Conservation (phyloP, 92 coral and sea anemone species). For the Phymanthus crucifer region DNA sequence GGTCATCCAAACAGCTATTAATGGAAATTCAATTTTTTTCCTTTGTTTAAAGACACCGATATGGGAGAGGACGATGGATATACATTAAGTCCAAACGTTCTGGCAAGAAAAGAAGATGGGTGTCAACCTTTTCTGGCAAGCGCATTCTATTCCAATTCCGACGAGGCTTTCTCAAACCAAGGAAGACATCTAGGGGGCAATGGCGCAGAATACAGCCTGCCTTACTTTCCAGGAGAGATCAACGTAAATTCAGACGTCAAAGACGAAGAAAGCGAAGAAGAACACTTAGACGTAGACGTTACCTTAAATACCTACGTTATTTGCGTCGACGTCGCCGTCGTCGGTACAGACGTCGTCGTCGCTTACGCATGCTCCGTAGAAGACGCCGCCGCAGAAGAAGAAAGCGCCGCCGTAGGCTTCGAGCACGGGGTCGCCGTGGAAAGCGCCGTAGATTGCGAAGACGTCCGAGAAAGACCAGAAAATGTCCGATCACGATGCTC, state of each 20-base stretch:
- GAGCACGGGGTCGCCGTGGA: slow-evolving; percentile 5
- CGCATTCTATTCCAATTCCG: neutral
- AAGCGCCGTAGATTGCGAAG: neutral
- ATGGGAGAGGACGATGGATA: slow-evolving; percentile 17
- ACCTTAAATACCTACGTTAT: neutral
- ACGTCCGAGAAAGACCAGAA: slow-evolving; percentile 6
- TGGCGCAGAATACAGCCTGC: slow-evolving; percentile 9
- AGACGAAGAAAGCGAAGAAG: slow-evolving; percentile 1
- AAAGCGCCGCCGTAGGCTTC: neutral
- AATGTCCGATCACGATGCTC: neutral
- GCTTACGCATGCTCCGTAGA: neutral
- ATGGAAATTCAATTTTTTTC: too few relatives aligned
- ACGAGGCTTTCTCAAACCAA: neutral
- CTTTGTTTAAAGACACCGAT: neutral
- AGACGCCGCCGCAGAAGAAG: slow-evolving; percentile 24
- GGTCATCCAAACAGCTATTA: neutral
- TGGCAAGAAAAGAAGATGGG: neutral
- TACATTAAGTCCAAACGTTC: neutral
- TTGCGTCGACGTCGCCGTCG: slow-evolving; percentile 16
- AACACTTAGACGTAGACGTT: neutral
- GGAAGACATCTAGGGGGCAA: neutral
- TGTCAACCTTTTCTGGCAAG: neutral
- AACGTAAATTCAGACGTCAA: neutral
- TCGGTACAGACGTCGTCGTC: slow-evolving; percentile 3
- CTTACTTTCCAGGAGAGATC: neutral